Conservation (phyloP, 2,888 invertebrate genomes). For the Amphipoea oculea region DNA sequence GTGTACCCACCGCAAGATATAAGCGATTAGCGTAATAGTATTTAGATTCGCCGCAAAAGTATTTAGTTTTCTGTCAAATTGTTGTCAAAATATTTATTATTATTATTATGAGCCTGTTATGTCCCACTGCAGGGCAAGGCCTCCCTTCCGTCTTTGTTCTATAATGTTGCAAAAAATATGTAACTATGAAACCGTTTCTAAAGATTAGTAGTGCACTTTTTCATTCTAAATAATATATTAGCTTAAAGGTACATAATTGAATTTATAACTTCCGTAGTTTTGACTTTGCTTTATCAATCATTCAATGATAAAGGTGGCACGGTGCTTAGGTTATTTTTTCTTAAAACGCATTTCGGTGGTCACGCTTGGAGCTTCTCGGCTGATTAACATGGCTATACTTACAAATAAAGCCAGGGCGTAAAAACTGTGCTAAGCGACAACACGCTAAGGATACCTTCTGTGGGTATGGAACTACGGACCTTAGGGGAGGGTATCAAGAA, state of each 20-base stretch:
- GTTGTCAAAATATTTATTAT: no score
- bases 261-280: background rate
- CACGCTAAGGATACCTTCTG: background rate
- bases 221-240: background rate
- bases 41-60: background rate
- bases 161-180: background rate
- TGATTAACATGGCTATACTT: background rate
- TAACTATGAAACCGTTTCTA: background rate
- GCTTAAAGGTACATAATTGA: background rate
- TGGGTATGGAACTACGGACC: background rate
- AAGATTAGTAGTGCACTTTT: background rate
- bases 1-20: slow-evolving; percentile 39
- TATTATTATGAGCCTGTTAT: no score
- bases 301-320: background rate
- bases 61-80: background rate
- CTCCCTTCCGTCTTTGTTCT: background rate
- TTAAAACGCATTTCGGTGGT: background rate
- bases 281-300: background rate
- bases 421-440: background rate
- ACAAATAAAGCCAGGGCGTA: background rate
- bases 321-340: background rate
- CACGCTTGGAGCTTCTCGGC: background rate
- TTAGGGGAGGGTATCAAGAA: background rate
- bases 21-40: background rate
- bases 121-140: no score